Conservation (phyloP, 2,888 invertebrate genomes). For the Agrochola macilenta region DNA sequence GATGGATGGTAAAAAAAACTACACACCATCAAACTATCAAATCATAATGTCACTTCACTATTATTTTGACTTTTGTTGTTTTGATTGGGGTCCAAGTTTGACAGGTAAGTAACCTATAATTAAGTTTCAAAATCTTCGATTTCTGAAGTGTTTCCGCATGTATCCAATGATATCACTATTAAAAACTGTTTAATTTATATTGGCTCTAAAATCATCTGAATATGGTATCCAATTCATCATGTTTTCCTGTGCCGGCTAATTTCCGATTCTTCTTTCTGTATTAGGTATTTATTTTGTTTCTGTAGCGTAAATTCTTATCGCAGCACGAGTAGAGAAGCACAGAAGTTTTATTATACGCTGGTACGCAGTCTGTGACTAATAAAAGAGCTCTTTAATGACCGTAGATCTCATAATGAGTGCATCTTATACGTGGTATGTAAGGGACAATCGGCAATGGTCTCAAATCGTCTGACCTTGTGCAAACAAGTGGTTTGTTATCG, state of each 20-base stretch:
- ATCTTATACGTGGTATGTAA: constrained; percentile 6
- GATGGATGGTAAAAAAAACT: too few relatives aligned
- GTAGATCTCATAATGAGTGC: constrained; percentile 37
- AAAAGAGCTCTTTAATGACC: constrained; percentile 37
- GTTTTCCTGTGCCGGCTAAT: constrained; percentile 13
- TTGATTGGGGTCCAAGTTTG: background rate
- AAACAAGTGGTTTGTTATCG: constrained; percentile 56
- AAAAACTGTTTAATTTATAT: constrained; percentile 4
- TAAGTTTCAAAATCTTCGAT: background rate
- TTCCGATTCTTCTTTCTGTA: background rate
- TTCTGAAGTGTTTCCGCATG: background rate
- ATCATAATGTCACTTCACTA: too few relatives aligned
- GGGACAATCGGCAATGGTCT: constrained; percentile 39
- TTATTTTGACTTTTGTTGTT: too few relatives aligned
- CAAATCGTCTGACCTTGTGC: constrained; percentile 48
- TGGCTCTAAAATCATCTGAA: background rate
- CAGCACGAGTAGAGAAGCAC: constrained; percentile 34
- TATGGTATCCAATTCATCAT: background rate
- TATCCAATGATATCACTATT: background rate
- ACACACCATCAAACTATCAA: too few relatives aligned
- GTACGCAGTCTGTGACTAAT: constrained; percentile 32
- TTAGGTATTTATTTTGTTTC: constrained; percentile 13
- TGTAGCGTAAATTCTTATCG: constrained; percentile 43
- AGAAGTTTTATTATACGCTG: constrained; percentile 28
- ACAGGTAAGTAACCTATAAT: background rate